Base-by-base conservation (phyloP, 2,888 invertebrate species). In the Agonopterix heracliana region DNA sequence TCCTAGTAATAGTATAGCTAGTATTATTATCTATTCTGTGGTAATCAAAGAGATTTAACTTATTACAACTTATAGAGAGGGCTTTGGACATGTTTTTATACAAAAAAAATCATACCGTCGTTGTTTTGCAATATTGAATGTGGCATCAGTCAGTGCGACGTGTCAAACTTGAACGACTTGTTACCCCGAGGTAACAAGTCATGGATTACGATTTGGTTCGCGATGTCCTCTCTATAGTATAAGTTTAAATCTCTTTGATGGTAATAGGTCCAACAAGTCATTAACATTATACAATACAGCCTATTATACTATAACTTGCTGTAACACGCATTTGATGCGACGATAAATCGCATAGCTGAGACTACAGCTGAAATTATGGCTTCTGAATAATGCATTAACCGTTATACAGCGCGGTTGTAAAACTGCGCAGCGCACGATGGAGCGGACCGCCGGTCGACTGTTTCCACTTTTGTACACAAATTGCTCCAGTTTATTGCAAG, bases 311-410 rank as follows among this genome's bases (percentile, higher is more conserved):
- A 26, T 26, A 26, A 26, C 26, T 26, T 7, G 26, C 26, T 38
- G 38, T 38, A 75, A 65, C 64, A 66, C 54, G 52, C 55, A 64
- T 71, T 78, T 79, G 78, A 80, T 74, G 68, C 64, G 71, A 64
- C 71, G 62, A 77, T 82, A 81, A 81, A 81, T 76, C 72, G 71
- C 66, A 68, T 71, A 67, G 74, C 74, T 67, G 71, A 79, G 79
- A 78, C 70, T 75, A 74, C 71, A 74, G 68, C 63, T 68, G 64
- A 74, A 83, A 81, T 86, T 84, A 85, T 82, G 69, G 77, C 78
- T 70, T 64, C 66, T 86, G 83, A 85, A 87, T 87, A 71, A 87
- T 87, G 82, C 81, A 87, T 82, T 68, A 76, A 71, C 70, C 56
- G 68, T 61, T 67, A 70, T 69, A 67, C 66, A 68, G 61, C 64